Evolutionary conservation across 1,140 invertebrate species (phyloP), one percentile per base, ranked within the genome.

Genomic region (Daktulosphaira vitifoliae): DNA sequence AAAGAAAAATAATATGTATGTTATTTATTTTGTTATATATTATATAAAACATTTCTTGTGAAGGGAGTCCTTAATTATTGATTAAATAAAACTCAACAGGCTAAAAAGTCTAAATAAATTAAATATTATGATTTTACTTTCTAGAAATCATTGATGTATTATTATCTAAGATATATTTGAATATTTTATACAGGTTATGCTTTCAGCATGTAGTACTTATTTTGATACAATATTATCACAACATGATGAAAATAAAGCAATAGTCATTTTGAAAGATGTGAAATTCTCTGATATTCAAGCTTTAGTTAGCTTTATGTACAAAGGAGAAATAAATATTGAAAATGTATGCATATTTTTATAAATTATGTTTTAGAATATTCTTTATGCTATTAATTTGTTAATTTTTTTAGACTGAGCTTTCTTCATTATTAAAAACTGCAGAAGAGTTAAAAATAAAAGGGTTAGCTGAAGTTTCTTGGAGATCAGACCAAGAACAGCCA

Each of bases 251-350:
- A 87, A 87, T 71, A 86, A 89, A 75, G 87, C 88, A 51, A 89
- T 90, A 68, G 82, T 90, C 53, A 89, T 90, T 68, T 82, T 91
- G 77, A 87, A 88, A 76, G 88, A 90, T 77, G 85, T 89, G 64
- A 87, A 86, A 76, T 90, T 86, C 77, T 80, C 82, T 66, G 88
- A 91, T 77, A 84, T 91, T 68, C 87, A 87, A 78, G 87, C 86
- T 49, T 81, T 95, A 54, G 87, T 95, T 59, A 88, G 92, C 73
- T 95, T 94, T 74, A 95, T 95, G 90, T 95, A 95, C 76, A 90
- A 90, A 74, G 92, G 92, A 69, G 91, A 95, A 81, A 93, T 95
- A 72, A 93, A 92, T 79, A 90, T 95, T 67, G 89, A 91, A 74
- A 90, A 92, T 77, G 89, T 90, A 78, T 44, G 25, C 5, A 33